These are phyloP conservation scores for Erebia aethiops DNA, from an alignment of 2,888 invertebrate species.

Conservation along the genomic window DNA sequence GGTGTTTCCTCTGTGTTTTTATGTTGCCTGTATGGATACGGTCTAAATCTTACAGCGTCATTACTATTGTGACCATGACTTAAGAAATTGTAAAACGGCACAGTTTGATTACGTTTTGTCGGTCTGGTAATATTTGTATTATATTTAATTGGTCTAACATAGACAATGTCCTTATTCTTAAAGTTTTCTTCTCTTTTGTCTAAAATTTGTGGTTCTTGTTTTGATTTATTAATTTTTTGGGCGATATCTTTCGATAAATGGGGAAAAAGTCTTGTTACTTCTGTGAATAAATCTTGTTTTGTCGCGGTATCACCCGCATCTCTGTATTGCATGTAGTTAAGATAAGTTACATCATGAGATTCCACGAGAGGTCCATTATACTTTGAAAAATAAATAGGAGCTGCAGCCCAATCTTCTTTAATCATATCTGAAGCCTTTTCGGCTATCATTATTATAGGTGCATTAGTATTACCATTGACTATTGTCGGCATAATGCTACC, in stretches of 20 bases:
- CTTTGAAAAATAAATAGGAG: slow-evolving; percentile 20
- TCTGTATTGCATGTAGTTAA: slow-evolving; percentile 21
- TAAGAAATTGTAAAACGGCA: background rate
- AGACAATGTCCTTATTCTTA: background rate
- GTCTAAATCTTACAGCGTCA: background rate
- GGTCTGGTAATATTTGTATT: background rate
- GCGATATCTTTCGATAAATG: slow-evolving; percentile 45
- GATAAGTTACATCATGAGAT: background rate
- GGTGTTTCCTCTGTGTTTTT: background rate
- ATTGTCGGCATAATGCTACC: slow-evolving; percentile 93
- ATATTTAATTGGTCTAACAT: background rate
- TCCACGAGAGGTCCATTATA: slow-evolving; percentile 17
- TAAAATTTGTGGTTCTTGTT: background rate
- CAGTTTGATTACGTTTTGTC: slow-evolving; percentile 4
- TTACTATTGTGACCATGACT: background rate
- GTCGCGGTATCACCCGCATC: slow-evolving; percentile 13
- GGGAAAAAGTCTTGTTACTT: slow-evolving; percentile 61
- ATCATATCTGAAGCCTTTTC: slow-evolving; percentile 93
- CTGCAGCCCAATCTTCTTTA: slow-evolving; percentile 86
- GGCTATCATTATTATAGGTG: slow-evolving; percentile 92
- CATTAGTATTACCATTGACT: slow-evolving; percentile 91
- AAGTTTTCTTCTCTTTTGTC: background rate
- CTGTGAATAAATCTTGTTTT: slow-evolving; percentile 59
- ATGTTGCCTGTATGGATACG: slow-evolving; percentile 22
- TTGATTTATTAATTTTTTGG: slow-evolving; percentile 44